Conservation (phyloP, 2,113 vertebrate species). For the Calyptomena viridis region DNA sequence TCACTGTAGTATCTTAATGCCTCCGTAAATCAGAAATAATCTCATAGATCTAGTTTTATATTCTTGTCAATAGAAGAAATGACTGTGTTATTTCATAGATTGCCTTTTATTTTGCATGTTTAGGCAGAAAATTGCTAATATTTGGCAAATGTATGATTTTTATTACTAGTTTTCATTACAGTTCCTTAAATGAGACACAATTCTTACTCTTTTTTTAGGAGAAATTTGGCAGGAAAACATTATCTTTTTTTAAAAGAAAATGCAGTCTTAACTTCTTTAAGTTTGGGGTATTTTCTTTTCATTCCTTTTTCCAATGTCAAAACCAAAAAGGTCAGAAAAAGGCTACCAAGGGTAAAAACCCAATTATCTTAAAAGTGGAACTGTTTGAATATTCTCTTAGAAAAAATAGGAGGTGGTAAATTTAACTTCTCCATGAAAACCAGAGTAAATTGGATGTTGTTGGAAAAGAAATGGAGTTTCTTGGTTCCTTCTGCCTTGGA, state of each 20-base stretch:
- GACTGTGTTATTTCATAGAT: neutral
- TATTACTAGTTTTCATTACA: neutral
- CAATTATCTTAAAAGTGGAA: neutral
- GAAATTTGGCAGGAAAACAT: neutral
- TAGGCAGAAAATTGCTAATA: neutral
- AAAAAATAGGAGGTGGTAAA: neutral
- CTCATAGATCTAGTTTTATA: neutral
- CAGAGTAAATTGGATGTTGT: neutral
- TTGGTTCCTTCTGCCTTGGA: neutral
- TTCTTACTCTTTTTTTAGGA: neutral
- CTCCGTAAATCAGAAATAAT: neutral
- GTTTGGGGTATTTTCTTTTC: neutral
- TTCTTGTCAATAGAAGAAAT: neutral
- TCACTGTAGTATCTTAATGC: neutral
- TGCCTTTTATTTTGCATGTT: neutral
- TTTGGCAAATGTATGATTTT: neutral
- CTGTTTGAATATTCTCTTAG: neutral
- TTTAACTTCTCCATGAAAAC: neutral
- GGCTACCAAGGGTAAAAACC: fast-evolving
- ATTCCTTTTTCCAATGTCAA: neutral
- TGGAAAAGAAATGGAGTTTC: neutral
- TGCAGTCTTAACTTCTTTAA: neutral
- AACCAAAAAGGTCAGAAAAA: neutral
- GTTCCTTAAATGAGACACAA: neutral
- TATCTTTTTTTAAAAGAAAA: neutral